These are phyloP conservation scores for Tigriopus californicus DNA, from an alignment of 2,888 invertebrate species.

Conservation along the genomic window DNA sequence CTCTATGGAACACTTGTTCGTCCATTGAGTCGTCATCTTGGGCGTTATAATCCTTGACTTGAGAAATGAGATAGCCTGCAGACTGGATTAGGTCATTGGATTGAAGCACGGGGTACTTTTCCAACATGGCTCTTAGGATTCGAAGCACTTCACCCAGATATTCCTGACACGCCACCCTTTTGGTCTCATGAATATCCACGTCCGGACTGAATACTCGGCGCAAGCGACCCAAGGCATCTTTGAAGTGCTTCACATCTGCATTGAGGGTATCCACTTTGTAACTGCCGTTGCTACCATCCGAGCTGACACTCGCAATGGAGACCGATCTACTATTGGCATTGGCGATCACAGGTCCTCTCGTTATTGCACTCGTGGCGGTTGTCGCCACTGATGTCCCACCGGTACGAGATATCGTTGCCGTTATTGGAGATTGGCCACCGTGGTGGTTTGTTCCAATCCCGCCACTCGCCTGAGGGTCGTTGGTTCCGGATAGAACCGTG, in stretches of 20 bases:
- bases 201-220: slow-evolving; percentile 28
- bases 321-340: slow-evolving; percentile 21
- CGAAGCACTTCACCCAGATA: slow-evolving; percentile 31
- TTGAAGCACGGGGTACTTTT: slow-evolving; percentile 31
- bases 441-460: no score
- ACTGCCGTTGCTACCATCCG: slow-evolving; percentile 24
- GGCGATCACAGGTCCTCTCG: neutral
- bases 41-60: slow-evolving; percentile 27
- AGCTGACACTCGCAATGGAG: slow-evolving; percentile 27
- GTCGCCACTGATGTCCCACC: neutral
- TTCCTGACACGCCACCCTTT: slow-evolving; percentile 30
- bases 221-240: slow-evolving; percentile 31
- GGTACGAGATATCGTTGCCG: neutral
- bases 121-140: slow-evolving; percentile 30
- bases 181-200: slow-evolving; percentile 23
- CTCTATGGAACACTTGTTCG: slow-evolving; percentile 28
- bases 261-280: slow-evolving; percentile 32
- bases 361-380: neutral
- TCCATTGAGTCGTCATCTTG: slow-evolving; percentile 28
- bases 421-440: neutral
- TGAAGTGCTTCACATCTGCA: slow-evolving; percentile 31
- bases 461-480: no score
- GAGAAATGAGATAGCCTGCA: slow-evolving; percentile 30
- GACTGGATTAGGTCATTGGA: slow-evolving; percentile 32
- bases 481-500: no score